Base-by-base conservation (phyloP, 2,888 invertebrate species). In the Nematopogon swammerdamellus region DNA sequence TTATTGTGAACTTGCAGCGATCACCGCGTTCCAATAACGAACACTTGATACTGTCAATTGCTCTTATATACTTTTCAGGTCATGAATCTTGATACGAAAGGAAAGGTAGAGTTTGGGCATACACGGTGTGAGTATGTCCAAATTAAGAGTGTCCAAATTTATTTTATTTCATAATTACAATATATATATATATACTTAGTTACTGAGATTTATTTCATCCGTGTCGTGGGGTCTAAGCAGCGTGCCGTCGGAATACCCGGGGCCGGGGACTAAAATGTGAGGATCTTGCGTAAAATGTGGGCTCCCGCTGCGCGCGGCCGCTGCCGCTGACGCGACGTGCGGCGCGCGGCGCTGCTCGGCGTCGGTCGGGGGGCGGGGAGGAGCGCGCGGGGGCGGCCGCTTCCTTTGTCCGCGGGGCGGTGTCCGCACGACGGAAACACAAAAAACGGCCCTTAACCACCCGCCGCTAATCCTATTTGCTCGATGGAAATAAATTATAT, bases 381-480 rank as follows among this genome's bases (percentile, higher is more conserved):
- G 8, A 16, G 29, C 29, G 29, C 25, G 11, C 18, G 47, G 18
- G 36, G 30, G 18, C 36, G 36, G 11, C 18, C 17, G 19, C 45
- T n/a, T 42, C 44, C 25, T 49, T 49, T 49, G 30, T 49, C n/a
- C 49, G 49, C 17, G 8, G n/a, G n/a, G 63, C 61, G 8, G 11
- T 14, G 11, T 36, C 36, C 36, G 36, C 36, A 36, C 25, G n/a
- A n/a, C 25, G 25, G 4, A 10, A 6, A 25, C 25, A 25, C 36
- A 68, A 72, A 72, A 75, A 73, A 72, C 68, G 67, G 65, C 64
- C 17, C 29, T 67, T 64, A 67, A 48, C 62, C 64, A 57, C 70
- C 70, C 65, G 71, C 65, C 61, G 72, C 64, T 76, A 74, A 76
- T 73, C 73, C 72, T 70, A 75, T 76, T 75, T 75, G 67, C 69